A percentile compares a stretch with the other conserved stretches of the same genome.
These are phyloP conservation scores for Myanophis thanlyinensis DNA, from an alignment of 2,113 vertebrate species.

Conservation along the genomic window DNA sequence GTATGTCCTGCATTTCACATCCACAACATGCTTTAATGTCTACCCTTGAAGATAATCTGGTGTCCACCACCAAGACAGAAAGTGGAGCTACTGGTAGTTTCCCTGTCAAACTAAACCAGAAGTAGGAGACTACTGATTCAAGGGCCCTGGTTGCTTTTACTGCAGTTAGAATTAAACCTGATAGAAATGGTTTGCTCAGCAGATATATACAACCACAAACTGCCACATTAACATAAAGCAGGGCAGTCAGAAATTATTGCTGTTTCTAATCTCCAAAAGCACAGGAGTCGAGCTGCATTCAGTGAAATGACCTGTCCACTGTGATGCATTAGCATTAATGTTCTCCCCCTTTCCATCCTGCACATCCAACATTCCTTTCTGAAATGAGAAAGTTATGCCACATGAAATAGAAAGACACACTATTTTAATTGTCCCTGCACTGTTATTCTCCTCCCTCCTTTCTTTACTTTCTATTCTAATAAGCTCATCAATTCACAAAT, in stretches of 20 bases:
- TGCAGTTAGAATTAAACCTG: constrained; percentile 70
- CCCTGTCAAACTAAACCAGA: constrained; percentile 61
- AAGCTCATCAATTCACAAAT: constrained; percentile 1
- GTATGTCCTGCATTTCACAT: neutral
- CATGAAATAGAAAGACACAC: constrained; percentile 48
- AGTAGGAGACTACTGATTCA: constrained; percentile 50
- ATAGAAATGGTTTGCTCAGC: constrained; percentile 73
- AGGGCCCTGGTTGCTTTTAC: constrained; percentile 58
- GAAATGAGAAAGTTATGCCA: constrained; percentile 62
- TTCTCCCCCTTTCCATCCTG: constrained; percentile 38
- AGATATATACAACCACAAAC: constrained; percentile 69
- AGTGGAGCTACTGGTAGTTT: constrained; percentile 18
- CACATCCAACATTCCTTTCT: neutral
- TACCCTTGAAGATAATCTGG: constrained; percentile 22
- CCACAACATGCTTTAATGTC: neutral
- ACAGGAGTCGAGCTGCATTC: constrained; percentile 70
- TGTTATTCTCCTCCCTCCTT: neutral
- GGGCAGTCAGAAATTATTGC: constrained; percentile 77
- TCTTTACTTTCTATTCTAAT: constrained; percentile 1
- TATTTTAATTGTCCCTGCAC: constrained; percentile 35
- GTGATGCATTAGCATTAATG: constrained; percentile 74
- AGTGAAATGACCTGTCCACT: constrained; percentile 75
- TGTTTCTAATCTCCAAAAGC: constrained; percentile 76
- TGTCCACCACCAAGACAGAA: constrained; percentile 11
- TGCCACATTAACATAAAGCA: constrained; percentile 82